Percentiles rank a stretch among this genome's conserved stretches.
phyloP scores from a whole-genome alignment of 2,888 invertebrate species.

The Sinhomidia bicolor region DNA sequence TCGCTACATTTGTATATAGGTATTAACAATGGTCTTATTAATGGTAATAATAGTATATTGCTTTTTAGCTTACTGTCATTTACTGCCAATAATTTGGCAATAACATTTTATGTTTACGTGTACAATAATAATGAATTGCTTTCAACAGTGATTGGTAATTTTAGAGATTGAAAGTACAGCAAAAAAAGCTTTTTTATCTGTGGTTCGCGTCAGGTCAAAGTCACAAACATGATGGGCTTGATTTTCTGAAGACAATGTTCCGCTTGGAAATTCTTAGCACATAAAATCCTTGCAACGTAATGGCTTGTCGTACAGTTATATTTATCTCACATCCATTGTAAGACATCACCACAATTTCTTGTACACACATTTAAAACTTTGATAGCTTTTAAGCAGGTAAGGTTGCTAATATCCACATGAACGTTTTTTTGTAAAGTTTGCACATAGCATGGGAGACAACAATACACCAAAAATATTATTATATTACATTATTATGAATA shows the following conservation, averaged over 20 bases:
- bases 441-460: neutral
- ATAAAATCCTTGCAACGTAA: neutral
- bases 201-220: conserved; percentile 39
- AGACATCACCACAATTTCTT: neutral
- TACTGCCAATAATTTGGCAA: conserved; percentile 40
- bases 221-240: neutral
- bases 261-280: neutral
- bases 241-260: neutral
- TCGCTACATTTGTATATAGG: too few species aligned
- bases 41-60: too few species aligned
- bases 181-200: neutral
- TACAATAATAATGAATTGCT: neutral
- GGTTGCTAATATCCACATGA: neutral
- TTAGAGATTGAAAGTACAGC: conserved; percentile 26
- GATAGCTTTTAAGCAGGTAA: neutral
- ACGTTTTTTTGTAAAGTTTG: neutral
- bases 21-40: too few species aligned
- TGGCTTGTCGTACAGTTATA: too few species aligned
- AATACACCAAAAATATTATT: neutral
- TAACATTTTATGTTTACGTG: neutral
- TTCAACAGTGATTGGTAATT: neutral
- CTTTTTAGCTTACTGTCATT: neutral
- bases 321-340: too few species aligned
- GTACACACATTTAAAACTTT: neutral
- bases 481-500: neutral